Evolutionary conservation across 2,113 vertebrate genomes (phyloP).

Genomic region (Okapia johnstoni): DNA sequence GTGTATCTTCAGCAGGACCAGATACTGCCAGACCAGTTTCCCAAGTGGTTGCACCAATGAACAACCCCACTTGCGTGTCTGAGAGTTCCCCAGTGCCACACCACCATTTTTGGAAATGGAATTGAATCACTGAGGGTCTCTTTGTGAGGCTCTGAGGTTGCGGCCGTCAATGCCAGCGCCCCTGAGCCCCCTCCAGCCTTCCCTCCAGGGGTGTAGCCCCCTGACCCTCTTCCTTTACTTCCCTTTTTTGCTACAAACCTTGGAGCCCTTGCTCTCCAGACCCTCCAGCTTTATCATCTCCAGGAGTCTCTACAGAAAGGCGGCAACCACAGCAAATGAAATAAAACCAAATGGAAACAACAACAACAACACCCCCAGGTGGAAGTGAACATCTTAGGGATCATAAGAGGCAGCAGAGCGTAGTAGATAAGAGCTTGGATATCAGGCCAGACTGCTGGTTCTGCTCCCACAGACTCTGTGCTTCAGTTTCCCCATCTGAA

Average conservation of each 20-base stretch:
- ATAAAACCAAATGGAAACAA: background rate
- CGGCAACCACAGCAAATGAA: background rate
- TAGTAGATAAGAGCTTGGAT: background rate
- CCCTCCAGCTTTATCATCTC: background rate
- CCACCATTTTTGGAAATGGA: background rate
- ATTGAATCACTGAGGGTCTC: background rate
- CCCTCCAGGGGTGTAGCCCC: accelerated
- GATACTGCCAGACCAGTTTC: background rate
- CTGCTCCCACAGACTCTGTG: background rate
- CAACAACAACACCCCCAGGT: background rate
- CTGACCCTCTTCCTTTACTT: background rate
- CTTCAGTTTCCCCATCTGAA: background rate
- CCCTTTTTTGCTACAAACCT: background rate
- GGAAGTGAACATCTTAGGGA: background rate
- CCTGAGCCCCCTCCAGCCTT: background rate
- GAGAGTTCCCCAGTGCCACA: background rate
- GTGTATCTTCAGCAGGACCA: background rate
- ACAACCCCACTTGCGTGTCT: too few species aligned
- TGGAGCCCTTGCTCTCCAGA: background rate
- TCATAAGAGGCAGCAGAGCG: background rate
- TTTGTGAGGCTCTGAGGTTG: background rate
- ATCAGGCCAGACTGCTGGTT: background rate
- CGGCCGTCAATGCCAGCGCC: accelerated
- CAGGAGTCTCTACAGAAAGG: background rate
- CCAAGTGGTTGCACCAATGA: background rate